Evolutionary conservation across 2,888 invertebrate genomes (phyloP).

Genomic region (Lymantria dispar): DNA sequence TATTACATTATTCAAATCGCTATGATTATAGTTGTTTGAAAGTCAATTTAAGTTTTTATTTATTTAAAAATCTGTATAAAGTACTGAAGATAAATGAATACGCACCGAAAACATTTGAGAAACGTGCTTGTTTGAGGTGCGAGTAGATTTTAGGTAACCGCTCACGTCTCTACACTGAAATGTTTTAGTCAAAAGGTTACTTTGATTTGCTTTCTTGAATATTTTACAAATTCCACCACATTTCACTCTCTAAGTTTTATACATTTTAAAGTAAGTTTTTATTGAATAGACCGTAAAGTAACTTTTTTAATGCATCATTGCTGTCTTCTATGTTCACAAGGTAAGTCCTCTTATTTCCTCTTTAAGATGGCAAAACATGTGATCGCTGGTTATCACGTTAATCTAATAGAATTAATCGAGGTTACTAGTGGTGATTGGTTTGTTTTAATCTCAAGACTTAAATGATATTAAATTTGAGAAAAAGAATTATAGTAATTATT

Average conservation of each 20-base stretch:
- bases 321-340: too few relatives aligned
- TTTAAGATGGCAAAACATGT: too few relatives aligned
- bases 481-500: too few relatives aligned
- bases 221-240: slow-evolving; percentile 22
- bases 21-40: neutral
- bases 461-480: too few relatives aligned
- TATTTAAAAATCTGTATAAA: neutral
- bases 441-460: too few relatives aligned
- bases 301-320: too few relatives aligned
- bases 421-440: too few relatives aligned
- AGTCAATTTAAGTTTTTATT: neutral
- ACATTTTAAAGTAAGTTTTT: too few relatives aligned
- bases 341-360: too few relatives aligned
- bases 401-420: too few relatives aligned
- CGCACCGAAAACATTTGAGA: slow-evolving; percentile 48
- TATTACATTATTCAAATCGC: neutral
- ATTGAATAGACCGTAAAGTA: too few relatives aligned
- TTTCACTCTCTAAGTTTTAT: neutral
- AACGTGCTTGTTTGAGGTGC: slow-evolving; percentile 48
- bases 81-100: slow-evolving; percentile 24
- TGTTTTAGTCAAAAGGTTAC: slow-evolving; percentile 43
- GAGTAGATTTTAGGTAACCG: slow-evolving; percentile 54
- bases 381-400: too few relatives aligned
- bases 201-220: slow-evolving; percentile 42
- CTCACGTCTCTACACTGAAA: slow-evolving; percentile 46